These are phyloP conservation scores for Leuctra nigra DNA, from an alignment of 2,888 invertebrate genomes.

Conservation along the genomic window DNA sequence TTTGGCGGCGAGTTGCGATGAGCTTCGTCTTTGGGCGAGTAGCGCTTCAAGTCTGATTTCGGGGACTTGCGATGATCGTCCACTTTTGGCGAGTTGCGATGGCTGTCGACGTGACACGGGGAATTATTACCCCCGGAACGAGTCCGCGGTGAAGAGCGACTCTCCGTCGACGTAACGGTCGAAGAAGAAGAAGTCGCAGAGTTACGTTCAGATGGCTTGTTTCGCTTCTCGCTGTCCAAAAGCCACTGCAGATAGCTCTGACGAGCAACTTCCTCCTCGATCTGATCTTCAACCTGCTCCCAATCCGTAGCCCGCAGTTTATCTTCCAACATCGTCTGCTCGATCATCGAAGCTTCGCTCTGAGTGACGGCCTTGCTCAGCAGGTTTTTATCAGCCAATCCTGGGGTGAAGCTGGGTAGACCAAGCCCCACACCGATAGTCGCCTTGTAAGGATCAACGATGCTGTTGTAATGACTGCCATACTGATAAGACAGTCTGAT, in stretches of 20 bases:
- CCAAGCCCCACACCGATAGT: slow-evolving; percentile 79
- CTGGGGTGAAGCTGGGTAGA: slow-evolving; percentile 71
- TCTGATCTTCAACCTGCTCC: slow-evolving; percentile 87
- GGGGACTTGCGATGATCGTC: slow-evolving; percentile 2
- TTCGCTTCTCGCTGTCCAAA: slow-evolving; percentile 54
- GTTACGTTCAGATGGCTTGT: slow-evolving; percentile 24
- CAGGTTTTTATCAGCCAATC: slow-evolving; percentile 60
- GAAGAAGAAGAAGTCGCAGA: slow-evolving; percentile 22
- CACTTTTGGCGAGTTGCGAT: slow-evolving; percentile 20
- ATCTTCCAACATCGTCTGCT: slow-evolving; percentile 87
- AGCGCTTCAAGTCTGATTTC: background rate
- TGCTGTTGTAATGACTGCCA: slow-evolving; percentile 81
- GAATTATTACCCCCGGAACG: slow-evolving; percentile 21
- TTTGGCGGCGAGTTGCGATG: slow-evolving; percentile 20
- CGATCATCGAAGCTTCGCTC: slow-evolving; percentile 73
- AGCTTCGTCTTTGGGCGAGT: slow-evolving; percentile 17
- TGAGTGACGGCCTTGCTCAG: slow-evolving; percentile 67
- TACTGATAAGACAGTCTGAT: slow-evolving; percentile 81
- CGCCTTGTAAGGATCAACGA: slow-evolving; percentile 76
- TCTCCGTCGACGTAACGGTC: slow-evolving; percentile 22
- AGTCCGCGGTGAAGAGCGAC: slow-evolving; percentile 24
- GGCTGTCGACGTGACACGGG: slow-evolving; percentile 19
- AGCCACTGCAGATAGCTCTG: slow-evolving; percentile 81
- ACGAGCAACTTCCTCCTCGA: slow-evolving; percentile 79
- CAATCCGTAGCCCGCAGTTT: slow-evolving; percentile 84